phyloP scores from a whole-genome alignment of 2,888 invertebrate genomes.

The Drosophila atripex region DNA sequence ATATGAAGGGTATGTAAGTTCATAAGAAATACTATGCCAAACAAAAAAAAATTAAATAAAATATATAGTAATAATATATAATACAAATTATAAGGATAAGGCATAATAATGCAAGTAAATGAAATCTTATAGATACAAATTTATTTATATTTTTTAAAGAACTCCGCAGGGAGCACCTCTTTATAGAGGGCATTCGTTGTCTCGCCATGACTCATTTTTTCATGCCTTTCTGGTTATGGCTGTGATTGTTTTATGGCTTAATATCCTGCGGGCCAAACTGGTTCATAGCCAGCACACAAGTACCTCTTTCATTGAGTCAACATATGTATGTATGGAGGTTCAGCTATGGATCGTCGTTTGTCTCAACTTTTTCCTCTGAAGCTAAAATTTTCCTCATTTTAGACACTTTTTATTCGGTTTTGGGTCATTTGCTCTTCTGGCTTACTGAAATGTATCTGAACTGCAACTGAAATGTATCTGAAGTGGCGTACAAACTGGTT shows the following conservation, averaged over 20 bases:
- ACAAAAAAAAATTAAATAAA: too few species aligned
- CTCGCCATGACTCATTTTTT: constrained; percentile 19
- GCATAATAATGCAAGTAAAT: background rate
- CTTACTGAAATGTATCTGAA: too few species aligned
- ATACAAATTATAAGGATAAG: background rate
- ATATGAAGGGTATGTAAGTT: background rate
- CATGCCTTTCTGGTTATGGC: constrained; percentile 28
- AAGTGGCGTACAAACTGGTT: constrained; percentile 43
- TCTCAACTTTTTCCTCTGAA: background rate
- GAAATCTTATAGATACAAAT: background rate
- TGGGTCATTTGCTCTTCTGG: too few species aligned
- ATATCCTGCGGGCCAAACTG: constrained; percentile 74
- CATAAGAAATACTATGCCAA: too few species aligned
- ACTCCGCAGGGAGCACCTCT: too few species aligned
- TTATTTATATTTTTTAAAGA: background rate
- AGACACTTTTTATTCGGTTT: too few species aligned
- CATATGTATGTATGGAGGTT: constrained; percentile 22
- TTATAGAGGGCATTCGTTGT: constrained; percentile 17
- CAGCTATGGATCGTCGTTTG: constrained; percentile 40
- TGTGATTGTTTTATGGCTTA: constrained; percentile 66
- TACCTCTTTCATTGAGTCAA: constrained; percentile 12
- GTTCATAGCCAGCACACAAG: constrained; percentile 48
- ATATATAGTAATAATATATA: too few species aligned
- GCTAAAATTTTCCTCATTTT: too few species aligned
- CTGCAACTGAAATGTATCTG: background rate